A percentile compares a stretch with the other conserved stretches of the same genome.
Evolutionary conservation across 2,113 vertebrate species (phyloP).

Genomic region (Bujurquina vittata): DNA sequence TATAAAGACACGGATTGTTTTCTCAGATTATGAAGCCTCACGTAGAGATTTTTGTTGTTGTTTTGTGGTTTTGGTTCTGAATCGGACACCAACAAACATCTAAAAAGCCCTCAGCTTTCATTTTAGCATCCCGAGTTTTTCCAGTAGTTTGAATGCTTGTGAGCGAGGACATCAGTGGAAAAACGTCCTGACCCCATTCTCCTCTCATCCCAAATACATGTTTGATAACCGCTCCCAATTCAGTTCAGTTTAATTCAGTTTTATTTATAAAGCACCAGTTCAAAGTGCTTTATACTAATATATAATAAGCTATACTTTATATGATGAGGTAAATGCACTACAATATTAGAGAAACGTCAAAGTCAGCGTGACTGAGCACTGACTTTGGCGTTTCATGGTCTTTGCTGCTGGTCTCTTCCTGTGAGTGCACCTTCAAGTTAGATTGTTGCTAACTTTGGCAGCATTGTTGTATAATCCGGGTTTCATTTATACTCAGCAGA

Average conservation of each 20-base stretch:
- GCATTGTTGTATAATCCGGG: too few relatives aligned
- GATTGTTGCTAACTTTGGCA: too few relatives aligned
- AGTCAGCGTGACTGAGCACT: not conserved
- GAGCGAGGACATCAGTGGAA: not conserved
- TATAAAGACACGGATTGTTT: not conserved
- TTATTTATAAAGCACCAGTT: not conserved
- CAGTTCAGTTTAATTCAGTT: not conserved
- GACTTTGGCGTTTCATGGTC: not conserved
- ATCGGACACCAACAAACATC: not conserved
- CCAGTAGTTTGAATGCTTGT: fast-evolving
- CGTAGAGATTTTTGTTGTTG: not conserved
- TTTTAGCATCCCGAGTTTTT: not conserved
- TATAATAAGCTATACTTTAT: too few relatives aligned
- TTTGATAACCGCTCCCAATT: not conserved
- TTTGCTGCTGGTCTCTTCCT: not conserved
- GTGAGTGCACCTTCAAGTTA: too few relatives aligned
- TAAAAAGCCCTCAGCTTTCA: not conserved
- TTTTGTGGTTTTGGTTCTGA: not conserved
- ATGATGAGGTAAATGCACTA: fast-evolving
- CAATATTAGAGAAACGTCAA: not conserved
- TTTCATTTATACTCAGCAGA: too few relatives aligned
- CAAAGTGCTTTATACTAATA: not conserved
- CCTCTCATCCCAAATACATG: too few relatives aligned
- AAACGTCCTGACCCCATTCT: too few relatives aligned
- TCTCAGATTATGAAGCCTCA: too few relatives aligned